These are phyloP conservation scores for Leucania comma DNA, from an alignment of 2,888 invertebrate species.

Conservation along the genomic window DNA sequence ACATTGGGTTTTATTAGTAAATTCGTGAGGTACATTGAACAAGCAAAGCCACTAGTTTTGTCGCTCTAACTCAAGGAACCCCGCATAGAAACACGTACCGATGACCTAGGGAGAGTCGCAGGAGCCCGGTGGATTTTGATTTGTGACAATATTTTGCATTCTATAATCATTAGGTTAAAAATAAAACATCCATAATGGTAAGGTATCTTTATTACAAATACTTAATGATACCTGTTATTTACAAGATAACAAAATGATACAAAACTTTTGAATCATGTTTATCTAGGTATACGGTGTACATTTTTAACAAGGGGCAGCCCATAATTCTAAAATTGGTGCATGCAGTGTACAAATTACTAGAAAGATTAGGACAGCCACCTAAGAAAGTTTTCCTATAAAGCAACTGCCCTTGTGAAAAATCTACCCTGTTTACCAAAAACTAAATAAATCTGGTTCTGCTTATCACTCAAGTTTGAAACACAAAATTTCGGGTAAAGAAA, in stretches of 20 bases:
- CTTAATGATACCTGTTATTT: conserved; percentile 81
- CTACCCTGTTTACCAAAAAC: conserved; percentile 41
- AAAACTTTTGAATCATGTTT: conserved; percentile 69
- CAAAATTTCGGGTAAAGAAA: conserved; percentile 42
- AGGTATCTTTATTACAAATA: conserved; percentile 87
- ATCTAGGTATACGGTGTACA: conserved; percentile 35
- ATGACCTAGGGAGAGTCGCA: too few species aligned
- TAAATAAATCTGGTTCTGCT: conserved; percentile 41
- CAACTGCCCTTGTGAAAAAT: background rate
- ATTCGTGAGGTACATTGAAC: too few species aligned
- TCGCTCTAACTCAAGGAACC: too few species aligned
- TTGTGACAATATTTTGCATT: background rate
- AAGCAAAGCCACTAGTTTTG: too few species aligned
- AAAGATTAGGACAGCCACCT: background rate
- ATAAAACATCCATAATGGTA: conserved; percentile 79
- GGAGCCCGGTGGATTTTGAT: too few species aligned
- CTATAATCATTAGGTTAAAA: conserved; percentile 28
- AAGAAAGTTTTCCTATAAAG: background rate
- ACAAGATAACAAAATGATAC: conserved; percentile 82
- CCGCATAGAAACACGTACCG: too few species aligned
- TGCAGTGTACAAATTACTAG: background rate
- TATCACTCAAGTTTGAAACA: conserved; percentile 55
- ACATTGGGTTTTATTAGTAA: too few species aligned
- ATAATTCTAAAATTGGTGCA: background rate
- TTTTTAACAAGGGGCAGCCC: background rate